Percentiles rank a stretch among this genome's conserved stretches.
Evolutionary conservation across 2,888 invertebrate genomes (phyloP).

Genomic region (Hirtodrosophila confusa): DNA sequence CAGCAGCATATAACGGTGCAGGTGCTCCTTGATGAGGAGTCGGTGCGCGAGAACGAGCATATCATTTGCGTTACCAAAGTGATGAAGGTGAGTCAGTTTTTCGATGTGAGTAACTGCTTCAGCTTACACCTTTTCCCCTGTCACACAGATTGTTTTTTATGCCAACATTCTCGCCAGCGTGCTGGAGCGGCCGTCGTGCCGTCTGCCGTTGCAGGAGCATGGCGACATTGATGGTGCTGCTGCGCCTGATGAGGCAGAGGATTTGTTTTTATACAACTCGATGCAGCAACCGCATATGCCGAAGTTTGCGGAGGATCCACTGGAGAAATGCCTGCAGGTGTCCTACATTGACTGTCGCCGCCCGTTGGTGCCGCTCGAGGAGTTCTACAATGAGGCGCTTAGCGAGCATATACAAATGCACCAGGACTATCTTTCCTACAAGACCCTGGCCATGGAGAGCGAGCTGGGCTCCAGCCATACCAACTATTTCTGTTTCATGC

Average conservation of each 20-base stretch:
- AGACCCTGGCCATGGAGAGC: constrained; percentile 86
- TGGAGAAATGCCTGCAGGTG: constrained; percentile 89
- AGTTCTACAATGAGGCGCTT: constrained; percentile 97
- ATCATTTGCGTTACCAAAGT: constrained; percentile 94
- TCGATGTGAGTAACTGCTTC: neutral
- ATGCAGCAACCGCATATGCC: constrained; percentile 78
- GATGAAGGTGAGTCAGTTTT: constrained; percentile 88
- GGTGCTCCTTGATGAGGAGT: constrained; percentile 91
- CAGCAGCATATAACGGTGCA: constrained; percentile 95
- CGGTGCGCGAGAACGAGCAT: constrained; percentile 93
- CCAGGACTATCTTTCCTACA: constrained; percentile 95
- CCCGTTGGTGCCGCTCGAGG: constrained; percentile 93
- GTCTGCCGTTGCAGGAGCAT: constrained; percentile 40
- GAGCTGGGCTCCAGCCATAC: constrained; percentile 79
- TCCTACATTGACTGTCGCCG: constrained; percentile 88
- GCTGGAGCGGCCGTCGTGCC: constrained; percentile 87
- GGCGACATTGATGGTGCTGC: constrained; percentile 33
- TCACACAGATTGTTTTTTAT: constrained; percentile 90
- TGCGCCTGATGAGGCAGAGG: constrained; percentile 75
- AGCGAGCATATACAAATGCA: constrained; percentile 97
- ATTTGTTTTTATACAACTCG: constrained; percentile 82
- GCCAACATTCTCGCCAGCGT: constrained; percentile 94
- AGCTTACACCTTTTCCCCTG: neutral
- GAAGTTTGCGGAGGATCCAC: constrained; percentile 84
- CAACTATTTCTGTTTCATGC: constrained; percentile 94